Evolutionary conservation across 2,888 invertebrate genomes (phyloP), one percentile per base, ranked within the genome.

Genomic region (Callosobruchus maculatus): DNA sequence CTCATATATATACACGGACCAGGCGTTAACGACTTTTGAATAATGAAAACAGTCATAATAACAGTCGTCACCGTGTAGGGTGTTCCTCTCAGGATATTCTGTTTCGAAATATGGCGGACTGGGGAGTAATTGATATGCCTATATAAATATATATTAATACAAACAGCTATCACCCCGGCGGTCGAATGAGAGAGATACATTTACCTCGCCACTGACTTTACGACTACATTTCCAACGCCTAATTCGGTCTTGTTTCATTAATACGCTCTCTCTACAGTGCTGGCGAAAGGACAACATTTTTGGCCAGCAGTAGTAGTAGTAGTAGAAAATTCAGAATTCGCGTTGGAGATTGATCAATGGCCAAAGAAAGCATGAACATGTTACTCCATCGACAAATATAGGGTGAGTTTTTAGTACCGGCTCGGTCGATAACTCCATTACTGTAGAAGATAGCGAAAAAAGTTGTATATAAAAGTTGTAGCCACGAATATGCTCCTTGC

Each of bases 81-180:
- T 68, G 68, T 9, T 21, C 21, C 68, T 68, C 68, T 21, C 21
- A 68, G 68, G 21, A 22, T 21, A 21, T 70, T 72, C 72, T 30
- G 72, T 74, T 75, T 72, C 73, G 72, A 74, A 76, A 76, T 49
- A 76, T 76, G 70, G 72, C 72, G 70, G 74, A 80, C 84, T 77
- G 78, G 85, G 85, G 85, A 85, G 82, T 83, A 83, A 85, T 85
- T 84, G 85, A 85, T 85, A 84, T 81, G 83, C 83, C 82, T 82
- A 83, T 84, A 84, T 85, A 84, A 85, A 85, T 85, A 84, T 84
- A 84, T 85, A 85, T 85, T 85, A 85, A 85, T 85, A 85, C 84
- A 85, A 85, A 85, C 84, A 83, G 83, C 82, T 83, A 81, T 81
- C 83, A 82, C 4, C 49, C 13, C 49, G 49, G 49, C 49, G 30